Conservation (phyloP, 2,113 vertebrate genomes). For the Picathartes gymnocephalus region DNA sequence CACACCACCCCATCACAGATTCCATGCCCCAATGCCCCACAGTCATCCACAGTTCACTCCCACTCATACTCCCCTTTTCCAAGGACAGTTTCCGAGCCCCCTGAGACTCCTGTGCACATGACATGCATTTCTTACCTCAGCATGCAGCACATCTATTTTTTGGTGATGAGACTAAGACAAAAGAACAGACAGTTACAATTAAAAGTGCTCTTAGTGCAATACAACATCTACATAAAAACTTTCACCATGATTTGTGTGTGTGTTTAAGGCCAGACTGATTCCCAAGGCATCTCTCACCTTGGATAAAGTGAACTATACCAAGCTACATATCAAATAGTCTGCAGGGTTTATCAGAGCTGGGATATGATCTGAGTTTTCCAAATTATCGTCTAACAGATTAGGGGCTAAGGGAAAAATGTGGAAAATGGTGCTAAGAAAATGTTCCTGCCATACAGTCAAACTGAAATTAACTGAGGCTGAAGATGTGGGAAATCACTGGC, state of each 20-base stretch:
- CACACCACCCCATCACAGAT: not conserved
- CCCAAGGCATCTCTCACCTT: not conserved
- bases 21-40: not conserved
- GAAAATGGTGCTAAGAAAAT: not conserved
- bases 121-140: not conserved
- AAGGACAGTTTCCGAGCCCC: not conserved
- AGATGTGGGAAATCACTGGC: not conserved
- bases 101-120: not conserved
- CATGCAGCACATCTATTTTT: not conserved
- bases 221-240: not conserved
- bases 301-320: not conserved
- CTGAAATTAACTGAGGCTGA: not conserved
- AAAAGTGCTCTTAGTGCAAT: not conserved
- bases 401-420: not conserved
- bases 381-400: not conserved
- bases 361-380: not conserved
- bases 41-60: not conserved
- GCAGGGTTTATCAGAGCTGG: not conserved
- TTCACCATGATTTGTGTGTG: not conserved
- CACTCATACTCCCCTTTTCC: not conserved
- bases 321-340: not conserved
- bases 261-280: not conserved
- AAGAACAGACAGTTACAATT: not conserved
- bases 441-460: not conserved
- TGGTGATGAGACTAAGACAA: not conserved